A percentile compares a stretch with the other conserved stretches of the same genome.
Evolutionary conservation across 2,113 vertebrate genomes (phyloP).

Genomic region (Prietella phreatophila): DNA sequence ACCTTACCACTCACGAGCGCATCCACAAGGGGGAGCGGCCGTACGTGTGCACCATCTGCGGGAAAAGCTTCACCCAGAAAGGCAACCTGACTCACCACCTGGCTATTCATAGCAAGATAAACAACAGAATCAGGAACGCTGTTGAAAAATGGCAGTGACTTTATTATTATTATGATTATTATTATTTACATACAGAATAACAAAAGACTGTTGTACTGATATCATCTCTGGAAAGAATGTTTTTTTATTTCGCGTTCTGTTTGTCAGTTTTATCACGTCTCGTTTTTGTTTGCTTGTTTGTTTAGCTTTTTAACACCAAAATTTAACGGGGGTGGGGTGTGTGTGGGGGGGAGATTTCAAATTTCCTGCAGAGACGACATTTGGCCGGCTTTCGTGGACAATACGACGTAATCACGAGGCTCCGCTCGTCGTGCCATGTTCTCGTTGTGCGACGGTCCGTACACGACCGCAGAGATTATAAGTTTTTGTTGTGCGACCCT

Average conservation of each 20-base stretch:
- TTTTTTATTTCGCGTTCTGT: conserved; percentile 5
- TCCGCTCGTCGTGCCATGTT: not conserved
- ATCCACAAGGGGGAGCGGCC: conserved; percentile 68
- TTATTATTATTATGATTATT: not conserved
- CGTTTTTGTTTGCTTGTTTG: not conserved
- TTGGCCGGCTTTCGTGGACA: not conserved
- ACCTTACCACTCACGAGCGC: conserved; percentile 66
- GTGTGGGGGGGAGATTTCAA: too few relatives aligned
- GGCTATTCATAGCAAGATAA: conserved; percentile 49
- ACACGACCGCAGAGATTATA: not conserved
- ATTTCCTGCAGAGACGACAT: not conserved
- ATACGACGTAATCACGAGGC: not conserved
- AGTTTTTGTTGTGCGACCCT: not conserved
- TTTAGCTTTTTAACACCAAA: not conserved
- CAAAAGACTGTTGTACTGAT: not conserved
- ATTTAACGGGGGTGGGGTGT: too few relatives aligned
- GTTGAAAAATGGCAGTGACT: conserved; percentile 22
- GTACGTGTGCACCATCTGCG: conserved; percentile 62
- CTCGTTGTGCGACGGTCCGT: not conserved
- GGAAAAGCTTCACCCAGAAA: conserved; percentile 65
- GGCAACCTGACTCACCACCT: conserved; percentile 67
- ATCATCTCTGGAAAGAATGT: not conserved
- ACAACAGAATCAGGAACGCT: conserved; percentile 14
- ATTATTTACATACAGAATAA: not conserved
- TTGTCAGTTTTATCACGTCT: not conserved